phyloP scores from a whole-genome alignment of 1,140 invertebrate genomes.

The Whitmania pigra region DNA sequence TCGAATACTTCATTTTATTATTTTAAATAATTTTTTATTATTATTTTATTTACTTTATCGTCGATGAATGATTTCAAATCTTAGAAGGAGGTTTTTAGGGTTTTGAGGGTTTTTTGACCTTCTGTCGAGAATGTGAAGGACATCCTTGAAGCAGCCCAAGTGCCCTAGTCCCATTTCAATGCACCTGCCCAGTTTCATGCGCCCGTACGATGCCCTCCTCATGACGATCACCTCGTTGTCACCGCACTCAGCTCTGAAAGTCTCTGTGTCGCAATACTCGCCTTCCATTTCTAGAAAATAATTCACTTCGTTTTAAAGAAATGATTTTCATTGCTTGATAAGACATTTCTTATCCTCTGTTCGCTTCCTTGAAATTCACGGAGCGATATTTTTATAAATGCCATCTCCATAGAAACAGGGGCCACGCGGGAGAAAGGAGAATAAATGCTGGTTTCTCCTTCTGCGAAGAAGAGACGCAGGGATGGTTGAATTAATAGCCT shows the following conservation, averaged over 20 bases:
- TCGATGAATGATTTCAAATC: not conserved
- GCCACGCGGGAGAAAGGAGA: no score
- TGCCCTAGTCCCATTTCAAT: conserved; percentile 2
- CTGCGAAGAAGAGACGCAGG: no score
- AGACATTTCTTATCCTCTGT: no score
- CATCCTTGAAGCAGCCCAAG: not conserved
- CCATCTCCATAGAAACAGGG: no score
- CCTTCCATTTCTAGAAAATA: not conserved
- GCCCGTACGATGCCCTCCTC: not conserved
- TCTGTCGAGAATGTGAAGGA: conserved; percentile 6
- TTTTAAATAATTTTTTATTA: not conserved
- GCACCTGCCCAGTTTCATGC: conserved; percentile 12
- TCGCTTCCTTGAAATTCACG: no score
- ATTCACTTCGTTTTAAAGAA: no score
- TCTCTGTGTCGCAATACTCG: conserved; percentile 1
- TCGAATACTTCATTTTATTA: not conserved
- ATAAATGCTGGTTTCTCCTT: no score
- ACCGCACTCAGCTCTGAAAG: conserved; percentile 13
- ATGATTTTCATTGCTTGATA: no score
- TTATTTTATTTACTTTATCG: no score
- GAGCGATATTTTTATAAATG: no score
- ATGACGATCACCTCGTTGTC: conserved; percentile 4
- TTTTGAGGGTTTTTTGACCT: not conserved
- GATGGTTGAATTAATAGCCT: no score
- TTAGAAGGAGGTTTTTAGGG: not conserved